phyloP scores from a whole-genome alignment of 2,113 vertebrate species.

The Corythoichthys haematopterus region DNA sequence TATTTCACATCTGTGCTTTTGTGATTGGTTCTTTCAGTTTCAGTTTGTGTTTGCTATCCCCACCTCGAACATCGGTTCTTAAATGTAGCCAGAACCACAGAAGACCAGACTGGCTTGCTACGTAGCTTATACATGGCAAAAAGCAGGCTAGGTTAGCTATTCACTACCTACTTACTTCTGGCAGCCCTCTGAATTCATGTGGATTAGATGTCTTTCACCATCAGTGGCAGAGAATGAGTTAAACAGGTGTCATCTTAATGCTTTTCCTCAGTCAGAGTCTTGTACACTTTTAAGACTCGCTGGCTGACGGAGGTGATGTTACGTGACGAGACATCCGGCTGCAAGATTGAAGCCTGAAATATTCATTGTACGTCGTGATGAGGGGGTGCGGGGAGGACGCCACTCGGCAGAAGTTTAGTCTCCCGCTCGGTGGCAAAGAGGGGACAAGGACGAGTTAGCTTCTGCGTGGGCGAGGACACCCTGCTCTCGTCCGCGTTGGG shows the following conservation, averaged over 20 bases:
- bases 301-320: conserved; percentile 12
- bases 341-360: conserved; percentile 4
- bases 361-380: background rate
- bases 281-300: conserved; percentile 8
- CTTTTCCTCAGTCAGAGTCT: conserved; percentile 7
- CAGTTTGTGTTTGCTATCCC: too few relatives aligned
- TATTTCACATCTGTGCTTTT: too few relatives aligned
- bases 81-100: too few relatives aligned
- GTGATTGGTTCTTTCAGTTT: too few relatives aligned
- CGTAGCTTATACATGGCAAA: too few relatives aligned
- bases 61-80: too few relatives aligned
- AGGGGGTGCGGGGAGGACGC: background rate
- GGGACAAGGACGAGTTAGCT: conserved; percentile 4
- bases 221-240: too few relatives aligned
- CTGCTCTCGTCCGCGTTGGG: background rate
- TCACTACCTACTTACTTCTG: too few relatives aligned
- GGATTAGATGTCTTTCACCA: too few relatives aligned
- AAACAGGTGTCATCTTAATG: background rate
- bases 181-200: too few relatives aligned
- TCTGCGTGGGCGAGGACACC: conserved; percentile 1
- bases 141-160: too few relatives aligned
- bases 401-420: background rate
- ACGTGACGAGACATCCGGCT: conserved; percentile 5
- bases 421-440: conserved; percentile 2
- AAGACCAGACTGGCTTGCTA: too few relatives aligned